A percentile compares a stretch with the other conserved stretches of the same genome.
These are phyloP conservation scores for Amphipyra tragopoginis DNA, from an alignment of 2,888 invertebrate species.

Conservation along the genomic window DNA sequence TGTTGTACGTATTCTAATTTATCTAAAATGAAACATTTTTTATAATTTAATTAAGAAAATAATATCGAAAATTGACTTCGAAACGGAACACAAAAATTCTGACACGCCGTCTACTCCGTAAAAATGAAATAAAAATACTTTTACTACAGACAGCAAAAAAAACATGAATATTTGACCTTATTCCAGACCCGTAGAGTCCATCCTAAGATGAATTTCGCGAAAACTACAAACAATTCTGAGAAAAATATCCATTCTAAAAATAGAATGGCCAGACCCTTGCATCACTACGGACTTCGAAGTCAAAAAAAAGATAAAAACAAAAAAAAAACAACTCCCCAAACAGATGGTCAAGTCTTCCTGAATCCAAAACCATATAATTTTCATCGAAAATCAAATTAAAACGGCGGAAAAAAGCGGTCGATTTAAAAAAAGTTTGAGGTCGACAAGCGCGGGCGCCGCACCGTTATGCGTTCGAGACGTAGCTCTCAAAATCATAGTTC, in stretches of 20 bases:
- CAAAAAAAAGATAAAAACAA: constrained; percentile 26
- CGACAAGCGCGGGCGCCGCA: constrained; percentile 75
- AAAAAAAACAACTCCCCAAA: constrained; percentile 26
- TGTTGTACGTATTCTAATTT: constrained; percentile 12
- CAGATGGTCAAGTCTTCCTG: constrained; percentile 61
- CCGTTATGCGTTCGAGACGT: constrained; percentile 73
- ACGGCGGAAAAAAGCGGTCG: constrained; percentile 72
- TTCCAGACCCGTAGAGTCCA: constrained; percentile 16
- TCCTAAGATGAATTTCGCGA: constrained; percentile 55
- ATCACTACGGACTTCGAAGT: constrained; percentile 9
- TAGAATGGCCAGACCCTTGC: constrained; percentile 43
- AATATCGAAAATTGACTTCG: constrained; percentile 13
- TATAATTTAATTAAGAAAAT: neutral
- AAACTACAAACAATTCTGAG: constrained; percentile 59
- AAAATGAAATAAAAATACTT: constrained; percentile 42
- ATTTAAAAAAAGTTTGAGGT: constrained; percentile 74
- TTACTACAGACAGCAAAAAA: constrained; percentile 17
- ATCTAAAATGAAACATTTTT: constrained; percentile 52
- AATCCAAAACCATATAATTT: constrained; percentile 67
- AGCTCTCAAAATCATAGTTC: constrained; percentile 54
- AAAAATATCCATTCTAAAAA: constrained; percentile 65
- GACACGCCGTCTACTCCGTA: neutral
- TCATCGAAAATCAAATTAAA: constrained; percentile 77
- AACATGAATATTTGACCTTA: constrained; percentile 42
- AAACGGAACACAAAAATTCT: neutral